phyloP scores from a whole-genome alignment of 2,113 vertebrate species.

The Tachysurus fulvidraco region DNA sequence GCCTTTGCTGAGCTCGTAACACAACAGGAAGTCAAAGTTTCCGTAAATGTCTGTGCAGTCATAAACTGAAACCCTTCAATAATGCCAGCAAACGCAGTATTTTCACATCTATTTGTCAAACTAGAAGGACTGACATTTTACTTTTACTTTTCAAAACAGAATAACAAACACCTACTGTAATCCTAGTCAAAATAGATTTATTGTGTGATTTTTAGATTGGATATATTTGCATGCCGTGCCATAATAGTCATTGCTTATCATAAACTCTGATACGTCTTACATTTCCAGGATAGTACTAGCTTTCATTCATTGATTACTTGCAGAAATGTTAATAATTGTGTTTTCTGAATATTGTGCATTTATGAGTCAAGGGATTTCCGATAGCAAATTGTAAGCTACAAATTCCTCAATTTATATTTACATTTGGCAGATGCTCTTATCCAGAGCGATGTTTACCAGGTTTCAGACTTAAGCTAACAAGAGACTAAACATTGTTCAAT shows the following conservation, averaged over 20 bases:
- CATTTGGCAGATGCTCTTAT: too few species aligned
- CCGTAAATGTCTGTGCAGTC: background rate
- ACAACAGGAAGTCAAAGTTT: background rate
- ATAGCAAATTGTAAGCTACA: background rate
- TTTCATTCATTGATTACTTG: background rate
- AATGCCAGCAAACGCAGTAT: background rate
- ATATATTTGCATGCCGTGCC: background rate
- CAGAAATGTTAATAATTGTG: background rate
- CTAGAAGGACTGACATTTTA: background rate
- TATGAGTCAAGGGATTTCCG: background rate
- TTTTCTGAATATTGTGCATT: background rate
- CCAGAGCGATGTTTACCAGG: too few species aligned
- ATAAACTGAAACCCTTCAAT: background rate
- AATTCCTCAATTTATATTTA: background rate
- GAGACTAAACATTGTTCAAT: too few species aligned
- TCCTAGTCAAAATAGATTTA: background rate
- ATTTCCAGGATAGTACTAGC: background rate
- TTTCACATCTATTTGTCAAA: background rate
- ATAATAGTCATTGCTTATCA: background rate
- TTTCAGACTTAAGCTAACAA: too few species aligned
- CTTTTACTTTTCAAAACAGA: background rate
- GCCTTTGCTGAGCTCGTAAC: slow-evolving; percentile 63
- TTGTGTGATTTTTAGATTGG: background rate
- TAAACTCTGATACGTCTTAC: background rate
- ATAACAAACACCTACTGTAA: background rate